Base-by-base conservation (phyloP, 2,797 vertebrate genomes). In the Moxostoma hubbsi region DNA sequence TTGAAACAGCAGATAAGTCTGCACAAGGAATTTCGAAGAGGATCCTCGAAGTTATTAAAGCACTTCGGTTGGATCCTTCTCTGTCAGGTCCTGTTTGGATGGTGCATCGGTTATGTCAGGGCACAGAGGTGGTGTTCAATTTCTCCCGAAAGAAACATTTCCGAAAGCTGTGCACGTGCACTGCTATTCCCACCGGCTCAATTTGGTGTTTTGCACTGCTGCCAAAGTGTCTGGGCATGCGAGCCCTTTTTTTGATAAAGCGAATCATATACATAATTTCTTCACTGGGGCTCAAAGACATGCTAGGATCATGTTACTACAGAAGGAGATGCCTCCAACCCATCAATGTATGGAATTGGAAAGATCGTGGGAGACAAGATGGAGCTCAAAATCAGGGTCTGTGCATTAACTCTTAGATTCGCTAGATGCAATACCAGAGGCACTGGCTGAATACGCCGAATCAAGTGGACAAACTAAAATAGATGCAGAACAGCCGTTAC, bases 361-460 rank as follows among this genome's bases (percentile, higher is more conserved):
- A 18, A 12, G 74, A 68, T 16, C 7, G 9, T 67, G 64, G 6
- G 13, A 76, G 11, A 50, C 63, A 2, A 76, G 24, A 68, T 68
- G 43, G 75, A 68, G 50, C 62, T 80, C 72, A 47, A 69, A 62
- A 62, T 81, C 65, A 51, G 79, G 63, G 16, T 75, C 72, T 4
- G 72, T 81, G 7, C 55, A 62, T 18, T 55, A 75, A 10, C 11
- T 81, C 5, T 75, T 75, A 16, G 10, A 75, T 6, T 15, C 62
- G 64, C 64, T 68, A n/a, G 71, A 74, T 46, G 72, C 62, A 45
- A 15, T 79, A 63, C 58, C 64, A 43, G 79, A 81, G 71, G 9
- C 72, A 6, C 72, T 69, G 1, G 57, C 65, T 62, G 72, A 69
- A 50, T 69, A 54, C 54, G 45, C 47, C 18, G 9, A 79, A 69